Base-by-base conservation (phyloP, 2,797 vertebrate genomes). In the Sebastes oblongus region DNA sequence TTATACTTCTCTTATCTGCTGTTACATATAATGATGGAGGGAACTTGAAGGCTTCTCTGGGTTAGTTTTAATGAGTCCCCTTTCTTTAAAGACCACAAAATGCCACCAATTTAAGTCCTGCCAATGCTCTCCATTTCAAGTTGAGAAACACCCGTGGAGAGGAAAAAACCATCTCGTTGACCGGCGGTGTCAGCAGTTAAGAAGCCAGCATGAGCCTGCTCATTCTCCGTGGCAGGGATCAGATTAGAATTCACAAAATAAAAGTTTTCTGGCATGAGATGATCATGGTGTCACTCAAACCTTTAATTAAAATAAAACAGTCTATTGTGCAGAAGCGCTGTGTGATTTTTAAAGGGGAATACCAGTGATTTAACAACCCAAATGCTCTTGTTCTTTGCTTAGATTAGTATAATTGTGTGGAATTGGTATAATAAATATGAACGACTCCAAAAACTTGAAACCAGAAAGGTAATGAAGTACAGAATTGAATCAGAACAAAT, bases 71-170 rank as follows among this genome's bases (percentile, higher is more conserved):
- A 99, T 98, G 97, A 99, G 98, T 96, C 95, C 94, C 96, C 94
- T 95, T 93, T 94, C 87, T 95, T 98, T 97, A 96, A 94, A 96
- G 96, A 97, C 94, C 95, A 97, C 97, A 97, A 98, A 98, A 97
- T 95, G 94, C 96, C 96, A 97, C 97, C 97, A 98, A 98, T 98
- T 98, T 98, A 98, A 97, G 97, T 96, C 96, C 95, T 97, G 96
- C 96, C 98, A 98, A 97, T 97, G 97, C 96, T 95, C 96, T 96
- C 95, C 93, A 95, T 96, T 96, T 96, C 96, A 96, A 97, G 96
- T 97, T 95, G 96, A 96, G 95, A 96, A 96, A 96, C 96, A 97
- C 97, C 97, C 96, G 92, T 84, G 88, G 97, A 94, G 97, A 95
- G 89, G 86, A 93, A 95, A 96, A 87, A 96, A 94, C 94, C 95